These are phyloP conservation scores for Zygogramma bicolorata DNA, from an alignment of 2,888 invertebrate species.

Conservation along the genomic window DNA sequence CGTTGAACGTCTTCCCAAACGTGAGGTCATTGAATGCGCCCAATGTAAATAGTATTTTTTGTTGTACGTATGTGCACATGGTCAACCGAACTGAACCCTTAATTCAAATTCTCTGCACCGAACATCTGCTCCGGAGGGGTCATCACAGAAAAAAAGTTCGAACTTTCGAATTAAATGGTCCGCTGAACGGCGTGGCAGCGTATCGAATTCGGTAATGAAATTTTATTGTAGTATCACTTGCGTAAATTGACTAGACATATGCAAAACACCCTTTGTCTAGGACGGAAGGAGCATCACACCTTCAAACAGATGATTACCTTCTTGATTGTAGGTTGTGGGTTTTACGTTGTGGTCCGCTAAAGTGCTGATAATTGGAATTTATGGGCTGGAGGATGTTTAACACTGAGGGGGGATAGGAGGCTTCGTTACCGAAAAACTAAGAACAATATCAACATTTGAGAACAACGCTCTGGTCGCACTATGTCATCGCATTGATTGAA, in stretches of 20 bases:
- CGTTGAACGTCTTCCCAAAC: constrained; percentile 22
- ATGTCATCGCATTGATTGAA: too few species aligned
- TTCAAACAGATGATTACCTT: constrained; percentile 32
- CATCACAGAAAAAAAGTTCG: constrained; percentile 44
- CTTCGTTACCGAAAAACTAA: not conserved
- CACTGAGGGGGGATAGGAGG: not conserved
- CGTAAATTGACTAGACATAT: constrained; percentile 50
- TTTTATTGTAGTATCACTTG: constrained; percentile 58
- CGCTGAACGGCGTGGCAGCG: constrained; percentile 44
- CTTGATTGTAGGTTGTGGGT: constrained; percentile 11
- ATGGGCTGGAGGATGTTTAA: not conserved
- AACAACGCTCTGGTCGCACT: too few species aligned
- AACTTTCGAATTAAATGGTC: constrained; percentile 35
- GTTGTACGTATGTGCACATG: constrained; percentile 49
- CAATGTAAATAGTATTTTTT: constrained; percentile 47
- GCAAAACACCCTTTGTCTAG: constrained; percentile 45
- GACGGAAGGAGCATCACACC: constrained; percentile 32
- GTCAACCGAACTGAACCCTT: constrained; percentile 54
- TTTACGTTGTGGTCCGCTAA: not conserved
- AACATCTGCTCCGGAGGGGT: constrained; percentile 53
- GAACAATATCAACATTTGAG: not conserved
- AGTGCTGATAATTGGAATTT: not conserved
- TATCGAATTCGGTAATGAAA: constrained; percentile 57
- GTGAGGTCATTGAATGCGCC: constrained; percentile 33
- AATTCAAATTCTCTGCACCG: constrained; percentile 44